Conservation (phyloP, 2,888 invertebrate species). For the Tenodera sinensis region DNA sequence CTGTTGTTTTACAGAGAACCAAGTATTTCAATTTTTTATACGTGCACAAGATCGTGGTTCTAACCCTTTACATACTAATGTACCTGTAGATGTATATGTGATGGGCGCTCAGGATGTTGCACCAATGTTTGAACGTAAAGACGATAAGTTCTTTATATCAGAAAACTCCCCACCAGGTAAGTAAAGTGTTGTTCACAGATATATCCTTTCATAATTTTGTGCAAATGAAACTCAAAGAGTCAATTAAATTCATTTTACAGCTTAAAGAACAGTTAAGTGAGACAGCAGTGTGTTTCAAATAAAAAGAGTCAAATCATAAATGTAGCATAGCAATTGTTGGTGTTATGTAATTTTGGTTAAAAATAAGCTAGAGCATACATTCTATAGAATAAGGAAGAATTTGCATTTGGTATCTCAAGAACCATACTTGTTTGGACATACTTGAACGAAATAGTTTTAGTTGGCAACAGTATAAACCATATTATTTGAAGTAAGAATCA, state of each 20-base stretch:
- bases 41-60: conserved; percentile 80
- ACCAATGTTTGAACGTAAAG: conserved; percentile 70
- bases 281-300: no score
- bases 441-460: background rate
- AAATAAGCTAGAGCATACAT: no score
- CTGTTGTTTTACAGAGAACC: conserved; percentile 56
- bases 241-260: no score
- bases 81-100: conserved; percentile 76
- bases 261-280: no score
- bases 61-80: conserved; percentile 68
- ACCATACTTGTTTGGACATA: background rate
- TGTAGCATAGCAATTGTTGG: no score
- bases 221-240: background rate
- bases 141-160: conserved; percentile 73
- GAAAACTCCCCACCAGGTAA: conserved; percentile 68
- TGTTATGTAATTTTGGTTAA: no score
- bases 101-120: conserved; percentile 65
- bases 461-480: background rate
- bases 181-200: background rate
- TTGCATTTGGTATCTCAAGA: no score
- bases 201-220: background rate
- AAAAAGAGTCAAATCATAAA: no score
- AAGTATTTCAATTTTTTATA: conserved; percentile 84
- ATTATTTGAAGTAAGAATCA: background rate
- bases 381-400: no score